Conservation (phyloP, 2,113 vertebrate genomes). For the Amphiprion ocellaris region DNA sequence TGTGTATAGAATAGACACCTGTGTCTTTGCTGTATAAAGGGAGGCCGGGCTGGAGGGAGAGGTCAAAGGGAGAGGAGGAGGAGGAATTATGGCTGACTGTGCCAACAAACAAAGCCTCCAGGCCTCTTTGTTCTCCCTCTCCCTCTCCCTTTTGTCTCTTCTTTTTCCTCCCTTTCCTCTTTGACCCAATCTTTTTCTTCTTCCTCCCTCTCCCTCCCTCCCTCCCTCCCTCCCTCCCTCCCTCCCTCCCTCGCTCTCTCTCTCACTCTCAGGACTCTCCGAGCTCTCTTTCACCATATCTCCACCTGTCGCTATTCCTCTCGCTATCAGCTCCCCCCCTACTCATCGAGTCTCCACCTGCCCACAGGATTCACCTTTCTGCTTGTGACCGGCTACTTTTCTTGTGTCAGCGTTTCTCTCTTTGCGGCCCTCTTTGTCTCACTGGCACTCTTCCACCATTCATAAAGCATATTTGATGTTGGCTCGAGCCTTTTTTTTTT, state of each 20-base stretch:
- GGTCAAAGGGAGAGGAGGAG: constrained; percentile 80
- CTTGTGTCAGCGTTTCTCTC: constrained; percentile 40
- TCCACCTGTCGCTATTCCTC: constrained; percentile 79
- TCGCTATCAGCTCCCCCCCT: constrained; percentile 64
- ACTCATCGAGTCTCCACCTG: constrained; percentile 73
- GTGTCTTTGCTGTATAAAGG: constrained; percentile 77
- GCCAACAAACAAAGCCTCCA: constrained; percentile 84
- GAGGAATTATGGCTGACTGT: constrained; percentile 80
- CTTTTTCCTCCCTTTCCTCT: constrained; percentile 77
- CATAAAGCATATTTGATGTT: constrained; percentile 74
- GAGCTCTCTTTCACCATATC: constrained; percentile 68
- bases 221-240: too few species aligned
- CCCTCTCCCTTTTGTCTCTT: constrained; percentile 74
- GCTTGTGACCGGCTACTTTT: constrained; percentile 41
- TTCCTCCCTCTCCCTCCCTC: constrained; percentile 39
- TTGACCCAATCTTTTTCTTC: constrained; percentile 73
- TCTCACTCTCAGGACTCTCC: constrained; percentile 63
- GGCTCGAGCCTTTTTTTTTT: constrained; percentile 63
- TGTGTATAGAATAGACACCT: constrained; percentile 73
- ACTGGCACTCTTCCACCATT: constrained; percentile 68
- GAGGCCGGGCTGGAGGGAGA: constrained; percentile 73
- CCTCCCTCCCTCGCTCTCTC: not conserved
- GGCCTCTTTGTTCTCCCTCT: constrained; percentile 80
- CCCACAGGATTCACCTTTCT: constrained; percentile 77
- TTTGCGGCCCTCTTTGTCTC: constrained; percentile 51